Evolutionary conservation across 2,888 invertebrate species (phyloP), one percentile per base, ranked within the genome.

Genomic region (Shargacucullia verbasci): DNA sequence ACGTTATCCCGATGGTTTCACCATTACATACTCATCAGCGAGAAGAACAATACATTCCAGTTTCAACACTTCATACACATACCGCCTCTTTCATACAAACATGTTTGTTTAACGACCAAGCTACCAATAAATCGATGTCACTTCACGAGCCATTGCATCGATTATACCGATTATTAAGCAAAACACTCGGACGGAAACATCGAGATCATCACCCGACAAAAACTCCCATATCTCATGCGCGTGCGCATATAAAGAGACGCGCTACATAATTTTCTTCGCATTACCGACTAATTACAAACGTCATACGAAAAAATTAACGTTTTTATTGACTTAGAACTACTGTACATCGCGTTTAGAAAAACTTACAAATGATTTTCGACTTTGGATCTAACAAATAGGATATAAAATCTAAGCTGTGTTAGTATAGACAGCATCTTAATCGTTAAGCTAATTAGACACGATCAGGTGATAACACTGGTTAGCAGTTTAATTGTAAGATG

Each of bases 141-240:
- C 78, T 76, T 79, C 75, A 82, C 84, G 88, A 79, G 76, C 83
- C 74, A 82, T 76, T 79, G 84, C 67, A 74, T 75, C 86, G 78
- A 89, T 89, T 88, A 89, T 83, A 87, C 80, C 82, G 85, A 85
- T 88, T 86, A 87, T 88, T 88, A 86, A 87, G 78, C 83, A 86
- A 84, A 83, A 86, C 84, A 74, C 73, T 82, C 79, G 75, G 65
- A 79, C 82, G 88, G 89, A 88, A 90, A 88, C 82, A 79, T 79
- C 76, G 84, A 85, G 88, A 90, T 83, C 85, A 84, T 78, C 79
- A 70, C 66, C 60, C 54, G 59, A 79, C 76, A 87, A 86, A 85
- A 85, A 83, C 71, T 29, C 50, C 76, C 72, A 78, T 78, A 80
- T 81, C 76, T 79, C 78, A 76, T 70, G 80, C 80, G 81, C 82